These are phyloP conservation scores for Erannis defoliaria DNA, from an alignment of 2,888 invertebrate genomes.

Conservation along the genomic window DNA sequence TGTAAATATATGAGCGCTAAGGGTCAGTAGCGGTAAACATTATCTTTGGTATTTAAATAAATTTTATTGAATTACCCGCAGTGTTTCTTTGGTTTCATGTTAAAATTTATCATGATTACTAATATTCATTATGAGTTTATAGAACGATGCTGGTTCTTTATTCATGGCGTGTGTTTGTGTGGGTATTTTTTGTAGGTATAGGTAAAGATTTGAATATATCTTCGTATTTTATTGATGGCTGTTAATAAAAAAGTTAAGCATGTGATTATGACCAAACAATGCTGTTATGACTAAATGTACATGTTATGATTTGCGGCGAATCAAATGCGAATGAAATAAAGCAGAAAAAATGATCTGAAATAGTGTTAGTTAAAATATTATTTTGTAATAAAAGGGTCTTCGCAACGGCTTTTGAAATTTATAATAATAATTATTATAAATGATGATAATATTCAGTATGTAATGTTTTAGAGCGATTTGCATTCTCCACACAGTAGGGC, in stretches of 20 bases:
- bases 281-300: not conserved
- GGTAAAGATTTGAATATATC: not conserved
- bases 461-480: slow-evolving; percentile 58
- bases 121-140: slow-evolving; percentile 37
- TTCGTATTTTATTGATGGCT: not conserved
- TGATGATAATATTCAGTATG: not conserved
- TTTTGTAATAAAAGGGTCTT: too few species aligned
- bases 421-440: slow-evolving; percentile 28
- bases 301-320: not conserved
- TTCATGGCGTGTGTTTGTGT: not conserved
- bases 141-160: slow-evolving; percentile 40
- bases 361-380: too few species aligned
- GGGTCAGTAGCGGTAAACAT: slow-evolving; percentile 63
- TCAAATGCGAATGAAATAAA: too few species aligned
- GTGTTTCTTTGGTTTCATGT: slow-evolving; percentile 43
- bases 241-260: not conserved
- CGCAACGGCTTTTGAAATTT: slow-evolving; percentile 28
- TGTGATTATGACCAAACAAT: not conserved
- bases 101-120: slow-evolving; percentile 30
- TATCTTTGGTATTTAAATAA: slow-evolving; percentile 54
- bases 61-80: slow-evolving; percentile 53
- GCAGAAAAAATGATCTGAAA: too few species aligned
- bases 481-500: slow-evolving; percentile 75
- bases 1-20: slow-evolving; percentile 62
- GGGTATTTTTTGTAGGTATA: not conserved